Evolutionary conservation across 2,797 vertebrate genomes (phyloP).

Genomic region (Sphenopsis melanotis): DNA sequence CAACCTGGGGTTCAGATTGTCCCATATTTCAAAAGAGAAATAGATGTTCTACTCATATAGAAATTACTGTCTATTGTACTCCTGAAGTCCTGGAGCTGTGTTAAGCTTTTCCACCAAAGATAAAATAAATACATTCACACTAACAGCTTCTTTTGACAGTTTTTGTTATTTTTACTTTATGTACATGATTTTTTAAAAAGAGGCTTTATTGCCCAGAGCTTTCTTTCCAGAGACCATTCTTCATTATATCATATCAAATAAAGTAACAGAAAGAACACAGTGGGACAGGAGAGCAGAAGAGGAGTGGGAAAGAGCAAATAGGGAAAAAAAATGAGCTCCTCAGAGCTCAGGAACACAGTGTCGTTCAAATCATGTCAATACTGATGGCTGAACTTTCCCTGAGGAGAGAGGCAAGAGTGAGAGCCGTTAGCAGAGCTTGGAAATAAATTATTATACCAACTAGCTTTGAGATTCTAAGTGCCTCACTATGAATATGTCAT

Average conservation of each 20-base stretch:
- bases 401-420: background rate
- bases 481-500: background rate
- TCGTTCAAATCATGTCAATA: background rate
- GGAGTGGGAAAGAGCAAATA: background rate
- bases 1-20: background rate
- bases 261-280: background rate
- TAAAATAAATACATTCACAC: background rate
- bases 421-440: background rate
- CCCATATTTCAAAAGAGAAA: background rate
- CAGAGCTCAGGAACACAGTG: background rate
- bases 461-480: background rate
- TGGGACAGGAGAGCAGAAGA: background rate
- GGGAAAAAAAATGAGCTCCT: background rate
- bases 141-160: background rate
- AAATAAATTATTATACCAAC: background rate
- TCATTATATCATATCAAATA: background rate
- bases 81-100: background rate
- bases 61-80: background rate
- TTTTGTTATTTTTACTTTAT: background rate
- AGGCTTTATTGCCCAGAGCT: background rate
- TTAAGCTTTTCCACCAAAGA: background rate
- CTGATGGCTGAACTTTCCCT: background rate
- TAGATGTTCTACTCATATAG: background rate
- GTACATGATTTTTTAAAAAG: background rate
- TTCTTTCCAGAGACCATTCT: background rate